Base-by-base conservation (phyloP, 2,888 invertebrate species). In the Scaptodrosophila latifasciaeformis region DNA sequence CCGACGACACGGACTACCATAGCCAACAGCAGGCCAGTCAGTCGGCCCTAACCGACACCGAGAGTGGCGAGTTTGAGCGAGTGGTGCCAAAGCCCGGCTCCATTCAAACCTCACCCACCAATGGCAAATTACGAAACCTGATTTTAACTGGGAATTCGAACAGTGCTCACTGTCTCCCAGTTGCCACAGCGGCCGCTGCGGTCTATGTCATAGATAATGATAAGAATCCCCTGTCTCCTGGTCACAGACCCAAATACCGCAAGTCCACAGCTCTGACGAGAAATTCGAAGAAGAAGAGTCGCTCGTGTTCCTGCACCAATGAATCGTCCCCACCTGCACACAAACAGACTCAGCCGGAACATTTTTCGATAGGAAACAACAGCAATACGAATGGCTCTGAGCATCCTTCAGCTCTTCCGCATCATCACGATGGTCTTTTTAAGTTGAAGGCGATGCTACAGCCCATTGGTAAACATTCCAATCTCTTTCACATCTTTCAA, bases 381-480 rank as follows among this genome's bases (percentile, higher is more conserved):
- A 51, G 50, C n/a, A 64, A 51, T 27, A 67, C 64, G 49, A 62
- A 59, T 62, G 43, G 53, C 56, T 50, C 45, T 51, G 50, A 45
- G 2, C 15, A 40, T 17, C 55, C 37, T 27, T 59, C 46, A 44
- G 59, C 59, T 64, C 63, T 48, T 48, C 65, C 52, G 15, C 66
- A 53, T 59, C 82, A 84, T 1, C 84, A 85, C 29, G 85, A 83
- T 63, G 81, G 87, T 65, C 81, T 87, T 30, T 87, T 87, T 65
- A 87, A 88, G 1, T 69, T 88, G 6, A 86, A 84, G 65, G 83
- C 84, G 40, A 82, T 88, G 57, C 86, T 85, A 53, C 71, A 82
- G 65, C 70, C 82, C 54, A 65, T 68, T 27, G 82, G 71, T 19
- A 85, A 86, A 62, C 86, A 85, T 83, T 84, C 86, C 68, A 86